Evolutionary conservation across 2,888 invertebrate species (phyloP).

Genomic region (Cepaea hortensis): DNA sequence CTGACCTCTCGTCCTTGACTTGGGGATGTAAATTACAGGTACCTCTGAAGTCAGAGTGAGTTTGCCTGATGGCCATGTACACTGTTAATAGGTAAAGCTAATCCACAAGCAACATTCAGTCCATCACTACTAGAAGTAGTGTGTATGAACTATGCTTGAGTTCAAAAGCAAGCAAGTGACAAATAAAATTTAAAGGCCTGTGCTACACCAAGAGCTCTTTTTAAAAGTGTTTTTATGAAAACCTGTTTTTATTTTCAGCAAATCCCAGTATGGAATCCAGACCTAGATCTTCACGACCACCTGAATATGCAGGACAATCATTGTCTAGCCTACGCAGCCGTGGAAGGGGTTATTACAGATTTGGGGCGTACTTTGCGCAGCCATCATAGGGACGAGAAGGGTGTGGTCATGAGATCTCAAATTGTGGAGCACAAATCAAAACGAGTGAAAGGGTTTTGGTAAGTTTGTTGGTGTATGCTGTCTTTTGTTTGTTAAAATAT

Average conservation of each 20-base stretch:
- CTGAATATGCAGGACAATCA: conserved; percentile 49
- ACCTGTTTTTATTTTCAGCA: conserved; percentile 16
- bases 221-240: too few relatives aligned
- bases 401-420: conserved; percentile 59
- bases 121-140: too few relatives aligned
- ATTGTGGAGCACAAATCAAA: conserved; percentile 65
- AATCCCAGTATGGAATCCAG: conserved; percentile 39
- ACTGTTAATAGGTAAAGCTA: too few relatives aligned
- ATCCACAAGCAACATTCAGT: too few relatives aligned
- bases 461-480: background rate
- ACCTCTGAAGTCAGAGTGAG: too few relatives aligned
- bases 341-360: conserved; percentile 61
- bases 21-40: too few relatives aligned
- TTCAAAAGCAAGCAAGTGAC: too few relatives aligned
- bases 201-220: too few relatives aligned
- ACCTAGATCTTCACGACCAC: conserved; percentile 49
- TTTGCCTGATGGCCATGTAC: too few relatives aligned
- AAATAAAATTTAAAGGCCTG: too few relatives aligned
- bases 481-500: background rate
- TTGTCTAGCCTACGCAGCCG: conserved; percentile 60
- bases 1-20: too few relatives aligned
- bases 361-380: conserved; percentile 55
- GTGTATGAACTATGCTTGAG: too few relatives aligned
- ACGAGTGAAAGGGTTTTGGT: conserved; percentile 65
- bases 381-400: conserved; percentile 53